Base-by-base conservation (phyloP, 2,888 invertebrate genomes). In the Dusona sp. region DNA sequence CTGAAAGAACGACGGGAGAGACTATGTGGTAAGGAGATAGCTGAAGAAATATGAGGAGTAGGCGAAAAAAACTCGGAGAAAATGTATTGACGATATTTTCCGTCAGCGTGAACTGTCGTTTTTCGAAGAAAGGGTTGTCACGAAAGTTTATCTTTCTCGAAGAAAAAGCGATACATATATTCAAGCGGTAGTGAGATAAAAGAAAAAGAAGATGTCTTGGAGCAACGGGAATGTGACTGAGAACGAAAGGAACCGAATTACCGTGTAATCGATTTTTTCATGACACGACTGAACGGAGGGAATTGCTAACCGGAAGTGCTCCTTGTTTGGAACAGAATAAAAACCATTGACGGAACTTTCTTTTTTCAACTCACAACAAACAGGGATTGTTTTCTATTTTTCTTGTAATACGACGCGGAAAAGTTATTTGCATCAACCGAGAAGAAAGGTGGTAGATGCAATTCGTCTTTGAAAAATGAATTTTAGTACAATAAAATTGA, bases 1-100 rank as follows among this genome's bases (percentile, higher is more conserved):
- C 29, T 16, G 48, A 48, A 48, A 64, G 38, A 68, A 51, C 42
- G 36, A 73, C 19, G 80, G 42, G 61, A 61, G 61, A 29, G 48
- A 61, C 6, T 19, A 36, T 8, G 64, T 48, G 74, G 45, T 67
- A 38, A 51, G n/a, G n/a, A 25, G 61, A 13, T 25, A 25, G 64
- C 25, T 25, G 11, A 65, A 29, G 74, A 78, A 57, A 72, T 70
- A 72, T 61, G 67, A 65, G 36, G 45, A 73, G 22, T 16, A 22
- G 64, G 38, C 36, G 29, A 68, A 79, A 36, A n/a, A 36, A 54
- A 16, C 54, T 64, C 22, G 65, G 36, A 36, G 78, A 80, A 83
- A 57, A 86, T 36, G 57, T 78, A 83, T 80, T 48, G 80, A 83
- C 68, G 68, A 78, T 81, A 81, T 83, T 83, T 86, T 67, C 61